Base-by-base conservation (phyloP, 2,797 vertebrate species). In the Manis pentadactyla region DNA sequence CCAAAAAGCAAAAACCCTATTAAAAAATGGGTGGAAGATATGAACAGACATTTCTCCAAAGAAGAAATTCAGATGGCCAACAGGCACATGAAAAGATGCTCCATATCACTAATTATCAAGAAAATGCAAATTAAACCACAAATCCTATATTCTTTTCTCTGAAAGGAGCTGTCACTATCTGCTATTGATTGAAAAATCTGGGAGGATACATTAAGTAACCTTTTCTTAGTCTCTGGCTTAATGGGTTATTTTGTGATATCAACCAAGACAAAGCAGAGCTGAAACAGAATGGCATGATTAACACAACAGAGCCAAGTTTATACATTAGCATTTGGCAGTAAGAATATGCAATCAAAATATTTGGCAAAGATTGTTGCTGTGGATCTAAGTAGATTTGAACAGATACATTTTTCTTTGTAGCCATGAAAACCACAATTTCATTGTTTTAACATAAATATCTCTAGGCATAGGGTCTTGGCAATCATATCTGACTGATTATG, bases 401-500 rank as follows among this genome's bases (percentile, higher is more conserved):
- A n/a, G 74, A 95, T 69, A 96, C 68, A 63, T 84, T 92, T 95
- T 86, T 91, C n/a, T 93, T 37, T 88, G 73, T 94, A 75, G 53
- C 63, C 75, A 78, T 71, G 27, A 96, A 97, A 94, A 77, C 71
- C 95, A 81, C 69, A 90, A 18, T 92, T 97, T 94, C 89, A 71
- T 93, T 69, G 77, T 90, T 90, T 53, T 74, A 96, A 84, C 23
- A 66, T 57, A 92, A 77, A 96, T 71, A 96, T 71, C 85, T 57
- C 18, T 69, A 93, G 93, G 51, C 84, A 96, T 90, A 84, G 11
- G 8, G 73, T 87, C 46, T 85, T 96, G 87, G 61, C 55, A 68
- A 42, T 81, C 53, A 21, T 91, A 49, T 83, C 49, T 75, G 66
- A 90, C 19, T 86, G 88, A 69, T 59, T 77, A 3, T 29, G 19